Evolutionary conservation across 2,113 vertebrate genomes (phyloP), one percentile per base, ranked within the genome.

Genomic region (Manacus vitellinus): DNA sequence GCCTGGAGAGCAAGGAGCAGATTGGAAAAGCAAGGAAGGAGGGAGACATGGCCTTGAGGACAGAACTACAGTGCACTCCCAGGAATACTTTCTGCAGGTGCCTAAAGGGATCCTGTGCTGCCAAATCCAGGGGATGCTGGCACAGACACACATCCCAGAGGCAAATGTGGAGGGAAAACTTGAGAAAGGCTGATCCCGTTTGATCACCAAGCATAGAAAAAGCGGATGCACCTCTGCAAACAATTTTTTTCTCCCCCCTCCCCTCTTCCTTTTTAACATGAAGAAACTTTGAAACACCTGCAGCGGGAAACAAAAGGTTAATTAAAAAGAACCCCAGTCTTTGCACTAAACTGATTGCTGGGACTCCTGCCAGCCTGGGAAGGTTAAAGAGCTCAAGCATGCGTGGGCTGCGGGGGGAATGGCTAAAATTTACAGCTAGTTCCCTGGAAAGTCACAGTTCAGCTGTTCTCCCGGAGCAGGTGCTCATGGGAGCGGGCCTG

Each of bases 361-460:
- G 95, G 96, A 93, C 78, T 94, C 70, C 95, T 96, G 97, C 97
- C 95, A 96, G 95, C 85, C 91, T 88, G 96, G 95, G 96, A 97
- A 97, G 97, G 97, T 97, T 97, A 97, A 97, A 97, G 94, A 95
- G 94, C 95, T 95, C 95, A 95, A 92, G 92, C 94, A 92, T 95
- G 92, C 85, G 83, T 94, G 95, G 94, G 96, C 88, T 93, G 85
- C 24, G 54, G 96, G 95, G 94, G 83, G 93, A 94, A 93, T 72
- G 93, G 94, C 87, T 95, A 96, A 95, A 97, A 97, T 97, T 97
- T 97, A 97, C 96, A 97, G 94, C 95, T 56, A 55, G 95, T 94
- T 96, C 96, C 93, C 95, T 95, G 92, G 89, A 96, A 97, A 97
- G 97, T 97, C 97, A 97, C 98, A 98, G 98, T 97, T 98, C 98